Evolutionary conservation across 2,888 invertebrate genomes (phyloP).

Genomic region (Poecilus cupreus): DNA sequence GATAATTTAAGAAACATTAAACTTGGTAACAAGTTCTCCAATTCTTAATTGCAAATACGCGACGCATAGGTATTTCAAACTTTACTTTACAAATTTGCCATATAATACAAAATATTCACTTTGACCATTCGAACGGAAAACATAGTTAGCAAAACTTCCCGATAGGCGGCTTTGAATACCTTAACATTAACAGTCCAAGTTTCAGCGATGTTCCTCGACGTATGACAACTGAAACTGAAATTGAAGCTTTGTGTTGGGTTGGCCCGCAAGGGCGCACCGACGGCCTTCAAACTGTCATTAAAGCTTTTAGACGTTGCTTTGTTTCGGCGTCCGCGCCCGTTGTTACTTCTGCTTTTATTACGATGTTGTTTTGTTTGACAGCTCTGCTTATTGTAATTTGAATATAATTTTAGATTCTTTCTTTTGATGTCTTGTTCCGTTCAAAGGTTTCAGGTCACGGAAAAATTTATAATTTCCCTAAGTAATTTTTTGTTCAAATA

Average conservation of each 20-base stretch:
- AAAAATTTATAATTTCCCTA: background rate
- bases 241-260: background rate
- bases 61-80: background rate
- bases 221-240: background rate
- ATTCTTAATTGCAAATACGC: background rate
- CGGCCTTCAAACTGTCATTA: background rate
- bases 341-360: background rate
- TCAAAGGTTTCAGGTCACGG: background rate
- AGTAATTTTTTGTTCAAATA: background rate
- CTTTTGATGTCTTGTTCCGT: conserved; percentile 6
- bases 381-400: conserved; percentile 30
- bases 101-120: background rate
- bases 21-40: background rate
- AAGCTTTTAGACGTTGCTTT: background rate
- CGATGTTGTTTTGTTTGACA: conserved; percentile 6
- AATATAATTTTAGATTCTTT: conserved; percentile 21
- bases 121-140: conserved; percentile 1
- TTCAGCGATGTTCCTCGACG: background rate
- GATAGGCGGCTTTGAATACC: background rate
- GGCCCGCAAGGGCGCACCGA: background rate
- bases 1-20: no score
- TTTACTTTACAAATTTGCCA: background rate
- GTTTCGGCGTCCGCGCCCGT: background rate
- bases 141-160: conserved; percentile 4
- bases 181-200: background rate